Base-by-base conservation (phyloP, 2,113 vertebrate genomes). In the Tachysurus fulvidraco region DNA sequence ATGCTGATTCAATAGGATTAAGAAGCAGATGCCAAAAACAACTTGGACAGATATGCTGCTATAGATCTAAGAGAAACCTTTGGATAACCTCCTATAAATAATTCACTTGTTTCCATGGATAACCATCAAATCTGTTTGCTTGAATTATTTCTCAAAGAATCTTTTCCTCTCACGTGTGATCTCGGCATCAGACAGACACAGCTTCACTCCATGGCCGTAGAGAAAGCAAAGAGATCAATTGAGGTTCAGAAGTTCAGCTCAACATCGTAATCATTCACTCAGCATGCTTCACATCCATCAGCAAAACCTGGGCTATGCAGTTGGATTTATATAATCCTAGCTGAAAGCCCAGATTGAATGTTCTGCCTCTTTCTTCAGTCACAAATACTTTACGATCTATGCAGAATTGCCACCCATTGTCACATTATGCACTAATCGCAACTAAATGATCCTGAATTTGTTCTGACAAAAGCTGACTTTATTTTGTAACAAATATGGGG, bases 21-120 rank as follows among this genome's bases (percentile, higher is more conserved):
- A n/a, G 19, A 69, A 79, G 8, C 62, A 7, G 19, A 46, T 30
- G n/a, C 54, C 30, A 25, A 9, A 21, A 41, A 69, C 52, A 69
- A 54, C 0, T 81, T 69, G 21, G 50, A n/a, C 76, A 81, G 71
- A 77, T 62, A 13, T 77, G 2, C 83, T 76, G n/a, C 14, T 28
- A 52, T 11, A 85, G 73, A 52, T 79, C 60, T 25, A 30, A 86
- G 50, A 80, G 30, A 86, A 55, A 86, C 46, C 64, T 80, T 80
- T 69, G 21, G 41, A 81, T 80, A 78, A 44, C 52, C 28, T 36
- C 10, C 50, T 81, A 71, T 86, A 69, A 80, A 86, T 86, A 80
- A 86, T 85, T 67, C 36, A 74, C 1, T 59, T 28, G 23, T 57
- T 84, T 57, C 52, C 28, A 69, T 5, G 64, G 81, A 30, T 36